phyloP scores from a whole-genome alignment of 2,888 invertebrate genomes.

The Aromia moschata region DNA sequence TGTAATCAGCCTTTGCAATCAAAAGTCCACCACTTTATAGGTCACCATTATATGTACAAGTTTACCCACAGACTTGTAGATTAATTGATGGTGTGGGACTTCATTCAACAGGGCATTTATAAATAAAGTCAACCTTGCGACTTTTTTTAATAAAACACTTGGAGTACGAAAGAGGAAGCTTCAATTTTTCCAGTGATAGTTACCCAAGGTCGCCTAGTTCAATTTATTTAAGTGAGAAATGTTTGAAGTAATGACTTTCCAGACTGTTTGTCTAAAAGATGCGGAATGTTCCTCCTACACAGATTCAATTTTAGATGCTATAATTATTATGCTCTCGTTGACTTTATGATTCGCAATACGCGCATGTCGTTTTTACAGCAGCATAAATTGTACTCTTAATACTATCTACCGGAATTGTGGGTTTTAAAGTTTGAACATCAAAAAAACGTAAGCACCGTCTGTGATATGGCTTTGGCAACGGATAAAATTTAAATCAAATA shows the following conservation, averaged over 20 bases:
- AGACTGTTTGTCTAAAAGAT: constrained; percentile 19
- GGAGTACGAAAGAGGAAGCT: background rate
- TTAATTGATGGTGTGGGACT: no score
- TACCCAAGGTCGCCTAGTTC: constrained; percentile 8
- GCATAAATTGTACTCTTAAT: constrained; percentile 5
- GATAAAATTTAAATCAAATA: no score
- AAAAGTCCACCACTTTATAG: no score
- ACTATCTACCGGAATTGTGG: background rate
- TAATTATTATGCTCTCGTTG: constrained; percentile 11
- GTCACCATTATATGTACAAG: no score
- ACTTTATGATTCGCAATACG: background rate
- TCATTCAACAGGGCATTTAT: no score
- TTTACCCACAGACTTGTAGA: no score
- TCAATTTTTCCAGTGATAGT: background rate
- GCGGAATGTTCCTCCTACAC: constrained; percentile 19
- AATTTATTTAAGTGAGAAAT: constrained; percentile 14
- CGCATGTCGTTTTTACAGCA: background rate
- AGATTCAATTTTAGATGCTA: constrained; percentile 11
- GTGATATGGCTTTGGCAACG: no score
- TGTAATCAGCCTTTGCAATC: no score
- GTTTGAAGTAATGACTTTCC: constrained; percentile 12
- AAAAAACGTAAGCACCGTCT: no score
- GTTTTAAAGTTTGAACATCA: no score
- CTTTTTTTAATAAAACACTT: no score
- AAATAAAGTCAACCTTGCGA: no score